A percentile compares a stretch with the other conserved stretches of the same genome.
Evolutionary conservation across 2,113 vertebrate species (phyloP).

Genomic region (Corythornis madagascariensis): DNA sequence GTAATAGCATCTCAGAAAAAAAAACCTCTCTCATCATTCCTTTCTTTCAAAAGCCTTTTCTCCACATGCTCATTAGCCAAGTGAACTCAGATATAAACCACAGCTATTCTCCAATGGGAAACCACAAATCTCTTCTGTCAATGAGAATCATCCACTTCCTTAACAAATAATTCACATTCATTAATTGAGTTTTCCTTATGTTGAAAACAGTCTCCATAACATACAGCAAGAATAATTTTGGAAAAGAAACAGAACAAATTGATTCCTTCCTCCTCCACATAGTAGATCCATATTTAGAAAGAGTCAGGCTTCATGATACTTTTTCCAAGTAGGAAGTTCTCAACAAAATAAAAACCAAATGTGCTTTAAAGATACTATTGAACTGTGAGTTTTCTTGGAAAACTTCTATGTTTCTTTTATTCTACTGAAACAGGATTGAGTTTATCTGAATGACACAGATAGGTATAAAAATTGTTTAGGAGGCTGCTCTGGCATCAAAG

Average conservation of each 20-base stretch:
- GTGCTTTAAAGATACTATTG: neutral
- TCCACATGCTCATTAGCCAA: constrained; percentile 21
- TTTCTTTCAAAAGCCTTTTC: constrained; percentile 59
- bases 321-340: constrained; percentile 32
- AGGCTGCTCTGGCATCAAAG: neutral
- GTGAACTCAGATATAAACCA: constrained; percentile 51
- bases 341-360: constrained; percentile 28
- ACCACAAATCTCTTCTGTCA: neutral
- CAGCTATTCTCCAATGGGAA: neutral
- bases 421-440: constrained; percentile 11
- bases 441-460: constrained; percentile 53
- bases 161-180: constrained; percentile 34
- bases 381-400: constrained; percentile 51
- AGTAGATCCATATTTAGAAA: constrained; percentile 11
- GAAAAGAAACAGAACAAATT: constrained; percentile 28
- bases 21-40: neutral
- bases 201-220: neutral
- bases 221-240: neutral
- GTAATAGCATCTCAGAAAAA: neutral
- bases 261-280: neutral
- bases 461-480: constrained; percentile 32
- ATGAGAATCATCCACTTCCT: neutral
- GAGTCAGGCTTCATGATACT: neutral
- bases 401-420: constrained; percentile 1
- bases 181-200: constrained; percentile 42